phyloP scores from a whole-genome alignment of 2,888 invertebrate species.

The Drosophila cracens region DNA sequence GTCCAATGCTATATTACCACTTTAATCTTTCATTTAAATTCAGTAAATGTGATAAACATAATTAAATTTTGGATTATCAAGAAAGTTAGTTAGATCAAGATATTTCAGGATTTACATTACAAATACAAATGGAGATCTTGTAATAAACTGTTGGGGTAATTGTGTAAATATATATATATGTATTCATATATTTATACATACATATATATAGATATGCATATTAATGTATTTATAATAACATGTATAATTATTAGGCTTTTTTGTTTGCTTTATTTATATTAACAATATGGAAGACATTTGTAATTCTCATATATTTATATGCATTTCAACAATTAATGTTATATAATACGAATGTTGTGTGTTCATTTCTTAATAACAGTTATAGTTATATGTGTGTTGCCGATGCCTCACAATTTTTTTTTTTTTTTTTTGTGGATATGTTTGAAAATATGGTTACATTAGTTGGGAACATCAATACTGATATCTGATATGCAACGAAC shows the following conservation, averaged over 20 bases:
- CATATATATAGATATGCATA: conserved; percentile 19
- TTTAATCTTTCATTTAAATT: conserved; percentile 5
- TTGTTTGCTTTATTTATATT: conserved; percentile 59
- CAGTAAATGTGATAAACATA: conserved; percentile 1
- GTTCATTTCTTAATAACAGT: conserved; percentile 35
- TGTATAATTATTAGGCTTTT: conserved; percentile 15
- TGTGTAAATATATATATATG: conserved; percentile 31
- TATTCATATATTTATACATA: conserved; percentile 27
- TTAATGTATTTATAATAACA: conserved; percentile 44
- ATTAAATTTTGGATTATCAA: neutral
- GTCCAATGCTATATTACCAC: conserved; percentile 3
- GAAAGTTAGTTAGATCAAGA: conserved; percentile 1
- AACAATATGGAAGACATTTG: conserved; percentile 83
- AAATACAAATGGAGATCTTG: conserved; percentile 7
- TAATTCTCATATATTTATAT: conserved; percentile 70
- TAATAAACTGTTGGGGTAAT: neutral
- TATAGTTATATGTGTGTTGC: conserved; percentile 29
- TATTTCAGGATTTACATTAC: neutral
- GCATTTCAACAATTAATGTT: conserved; percentile 34
- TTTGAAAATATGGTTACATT: conserved; percentile 54
- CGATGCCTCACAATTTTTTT: conserved; percentile 28
- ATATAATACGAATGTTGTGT: conserved; percentile 37
- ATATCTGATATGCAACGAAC: conserved; percentile 44
- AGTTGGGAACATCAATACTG: conserved; percentile 55
- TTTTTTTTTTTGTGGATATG: conserved; percentile 10